Evolutionary conservation across 1,140 invertebrate genomes (phyloP).

Genomic region (Papilio polytes): DNA sequence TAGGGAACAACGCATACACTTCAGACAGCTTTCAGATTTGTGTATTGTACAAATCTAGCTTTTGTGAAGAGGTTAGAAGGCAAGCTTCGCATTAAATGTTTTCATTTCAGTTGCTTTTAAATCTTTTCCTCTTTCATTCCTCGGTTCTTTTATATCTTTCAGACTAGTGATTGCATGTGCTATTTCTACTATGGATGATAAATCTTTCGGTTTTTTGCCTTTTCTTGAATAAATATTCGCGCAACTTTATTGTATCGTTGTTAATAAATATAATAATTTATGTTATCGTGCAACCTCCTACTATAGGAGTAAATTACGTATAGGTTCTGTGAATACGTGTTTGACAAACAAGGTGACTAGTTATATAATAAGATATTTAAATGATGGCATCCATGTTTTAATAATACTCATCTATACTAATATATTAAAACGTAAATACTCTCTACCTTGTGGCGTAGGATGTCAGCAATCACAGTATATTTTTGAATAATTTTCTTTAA

Average conservation of each 20-base stretch:
- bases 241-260: neutral
- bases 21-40: conserved; percentile 26
- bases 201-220: neutral
- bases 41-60: conserved; percentile 26
- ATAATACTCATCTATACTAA: no score
- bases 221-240: neutral
- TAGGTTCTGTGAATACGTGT: no score
- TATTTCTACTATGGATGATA: neutral
- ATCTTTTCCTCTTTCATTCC: conserved; percentile 21
- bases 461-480: no score
- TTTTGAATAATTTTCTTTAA: no score
- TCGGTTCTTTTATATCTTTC: neutral
- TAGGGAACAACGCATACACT: conserved; percentile 27
- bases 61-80: conserved; percentile 23
- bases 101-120: conserved; percentile 28
- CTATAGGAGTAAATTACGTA: no score
- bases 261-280: no score
- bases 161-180: neutral
- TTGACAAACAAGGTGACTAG: no score
- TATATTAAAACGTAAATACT: no score
- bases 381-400: no score
- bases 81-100: conserved; percentile 30
- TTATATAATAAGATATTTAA: no score
- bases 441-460: no score
- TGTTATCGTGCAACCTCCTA: no score